Conservation (phyloP, 2,888 invertebrate species). For the Torymus auratus region DNA sequence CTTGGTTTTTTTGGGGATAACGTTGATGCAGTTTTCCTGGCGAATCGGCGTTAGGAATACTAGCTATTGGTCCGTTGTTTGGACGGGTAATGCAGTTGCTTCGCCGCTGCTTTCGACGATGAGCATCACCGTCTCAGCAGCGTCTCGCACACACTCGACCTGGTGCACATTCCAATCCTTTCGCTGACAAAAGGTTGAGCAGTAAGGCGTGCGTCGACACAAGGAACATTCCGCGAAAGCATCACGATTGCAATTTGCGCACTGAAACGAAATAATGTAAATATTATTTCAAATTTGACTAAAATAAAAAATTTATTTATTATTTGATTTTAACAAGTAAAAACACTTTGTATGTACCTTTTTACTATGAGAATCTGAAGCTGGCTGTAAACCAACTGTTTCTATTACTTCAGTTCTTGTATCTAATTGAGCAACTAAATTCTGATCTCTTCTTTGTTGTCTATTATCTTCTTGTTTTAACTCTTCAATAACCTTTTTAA, state of each 20-base stretch:
- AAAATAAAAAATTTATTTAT: slow-evolving; percentile 1
- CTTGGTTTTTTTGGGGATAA: background rate
- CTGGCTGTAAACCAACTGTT: slow-evolving; percentile 80
- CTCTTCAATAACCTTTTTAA: slow-evolving; percentile 86
- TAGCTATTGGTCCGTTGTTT: slow-evolving; percentile 71
- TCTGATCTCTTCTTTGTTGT: slow-evolving; percentile 78
- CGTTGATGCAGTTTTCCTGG: slow-evolving; percentile 57
- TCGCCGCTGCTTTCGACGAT: slow-evolving; percentile 84
- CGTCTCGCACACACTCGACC: slow-evolving; percentile 88
- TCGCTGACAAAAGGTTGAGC: slow-evolving; percentile 92
- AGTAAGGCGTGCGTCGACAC: slow-evolving; percentile 91
- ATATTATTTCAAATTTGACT: slow-evolving; percentile 9
- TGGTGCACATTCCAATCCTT: slow-evolving; percentile 94
- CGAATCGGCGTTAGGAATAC: slow-evolving; percentile 68
- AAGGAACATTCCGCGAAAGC: slow-evolving; percentile 92
- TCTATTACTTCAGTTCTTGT: slow-evolving; percentile 76
- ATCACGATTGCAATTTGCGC: slow-evolving; percentile 92
- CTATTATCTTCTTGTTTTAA: slow-evolving; percentile 81
- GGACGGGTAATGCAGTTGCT: slow-evolving; percentile 10
- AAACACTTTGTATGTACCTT: slow-evolving; percentile 79
- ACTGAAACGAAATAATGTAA: slow-evolving; percentile 77
- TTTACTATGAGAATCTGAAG: slow-evolving; percentile 83
- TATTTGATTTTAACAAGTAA: background rate
- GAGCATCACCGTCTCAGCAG: slow-evolving; percentile 89
- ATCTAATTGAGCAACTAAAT: slow-evolving; percentile 77